These are phyloP conservation scores for Triops cancriformis DNA, from an alignment of 1,140 invertebrate species.

Conservation along the genomic window DNA sequence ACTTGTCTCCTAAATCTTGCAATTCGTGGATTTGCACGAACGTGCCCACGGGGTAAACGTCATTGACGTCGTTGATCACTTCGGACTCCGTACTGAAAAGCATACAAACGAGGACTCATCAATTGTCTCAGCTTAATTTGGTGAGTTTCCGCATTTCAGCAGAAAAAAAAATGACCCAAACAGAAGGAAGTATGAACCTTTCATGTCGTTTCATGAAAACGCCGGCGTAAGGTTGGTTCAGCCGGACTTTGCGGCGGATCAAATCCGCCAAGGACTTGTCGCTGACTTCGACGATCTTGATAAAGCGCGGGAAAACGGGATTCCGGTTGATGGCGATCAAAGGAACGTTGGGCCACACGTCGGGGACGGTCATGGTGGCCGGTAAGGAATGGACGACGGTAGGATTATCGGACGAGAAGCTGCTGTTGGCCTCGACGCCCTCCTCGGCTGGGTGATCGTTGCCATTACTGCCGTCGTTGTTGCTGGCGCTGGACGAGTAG, in stretches of 20 bases:
- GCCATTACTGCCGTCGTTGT: neutral
- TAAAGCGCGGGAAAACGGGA: slow-evolving; percentile 96
- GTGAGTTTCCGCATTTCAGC: neutral
- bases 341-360: slow-evolving; percentile 91
- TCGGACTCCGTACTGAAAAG: slow-evolving; percentile 67
- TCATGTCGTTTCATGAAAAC: slow-evolving; percentile 92
- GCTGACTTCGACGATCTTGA: slow-evolving; percentile 90
- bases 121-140: neutral
- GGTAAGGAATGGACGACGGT: slow-evolving; percentile 45
- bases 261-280: slow-evolving; percentile 83
- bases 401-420: neutral
- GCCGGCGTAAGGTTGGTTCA: slow-evolving; percentile 95
- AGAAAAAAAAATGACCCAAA: slow-evolving; percentile 16
- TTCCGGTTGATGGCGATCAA: slow-evolving; percentile 88
- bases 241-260: slow-evolving; percentile 83
- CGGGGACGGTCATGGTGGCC: slow-evolving; percentile 87
- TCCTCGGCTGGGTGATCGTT: neutral
- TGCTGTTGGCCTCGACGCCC: neutral
- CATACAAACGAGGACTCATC: slow-evolving; percentile 22
- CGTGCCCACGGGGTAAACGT: slow-evolving; percentile 85
- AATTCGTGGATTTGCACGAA: slow-evolving; percentile 98
- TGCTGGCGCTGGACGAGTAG: neutral
- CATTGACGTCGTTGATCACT: slow-evolving; percentile 71
- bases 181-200: slow-evolving; percentile 47
- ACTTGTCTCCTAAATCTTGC: slow-evolving; percentile 85